Conservation (phyloP, 2,113 vertebrate species). For the Condylura cristata region DNA sequence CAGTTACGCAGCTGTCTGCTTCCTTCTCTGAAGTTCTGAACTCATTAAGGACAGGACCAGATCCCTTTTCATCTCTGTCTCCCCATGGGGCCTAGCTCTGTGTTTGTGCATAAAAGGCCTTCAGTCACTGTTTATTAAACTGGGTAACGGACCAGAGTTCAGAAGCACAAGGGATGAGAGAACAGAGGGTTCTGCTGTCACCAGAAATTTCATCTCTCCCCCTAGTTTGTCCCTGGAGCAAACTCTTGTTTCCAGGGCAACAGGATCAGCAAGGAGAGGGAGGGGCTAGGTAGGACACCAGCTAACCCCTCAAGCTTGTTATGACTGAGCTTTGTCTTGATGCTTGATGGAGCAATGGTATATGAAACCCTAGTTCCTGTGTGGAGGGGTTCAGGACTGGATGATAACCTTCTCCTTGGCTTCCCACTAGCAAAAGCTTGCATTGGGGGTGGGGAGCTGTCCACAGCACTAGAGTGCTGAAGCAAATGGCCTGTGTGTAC, state of each 20-base stretch:
- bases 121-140: not conserved
- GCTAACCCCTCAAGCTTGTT: not conserved
- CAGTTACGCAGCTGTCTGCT: not conserved
- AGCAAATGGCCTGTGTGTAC: fast-evolving
- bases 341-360: not conserved
- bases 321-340: not conserved
- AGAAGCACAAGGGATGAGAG: not conserved
- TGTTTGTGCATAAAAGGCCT: not conserved
- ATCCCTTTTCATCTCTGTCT: not conserved
- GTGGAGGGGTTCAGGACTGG: not conserved
- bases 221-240: not conserved
- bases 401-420: not conserved
- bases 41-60: not conserved
- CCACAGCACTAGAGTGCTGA: not conserved
- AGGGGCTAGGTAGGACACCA: not conserved
- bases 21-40: slow-evolving; percentile 19
- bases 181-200: slow-evolving; percentile 33
- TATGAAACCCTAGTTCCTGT: not conserved
- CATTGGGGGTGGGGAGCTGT: not conserved
- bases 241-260: slow-evolving; percentile 59
- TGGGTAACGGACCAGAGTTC: not conserved
- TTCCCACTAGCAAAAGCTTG: not conserved
- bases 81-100: not conserved
- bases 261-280: not conserved
- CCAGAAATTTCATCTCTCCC: slow-evolving; percentile 6